A percentile compares a stretch with the other conserved stretches of the same genome.
Conservation (phyloP, 35 echinoderm and acorn worm species). For the Nesometra sesokonis region DNA sequence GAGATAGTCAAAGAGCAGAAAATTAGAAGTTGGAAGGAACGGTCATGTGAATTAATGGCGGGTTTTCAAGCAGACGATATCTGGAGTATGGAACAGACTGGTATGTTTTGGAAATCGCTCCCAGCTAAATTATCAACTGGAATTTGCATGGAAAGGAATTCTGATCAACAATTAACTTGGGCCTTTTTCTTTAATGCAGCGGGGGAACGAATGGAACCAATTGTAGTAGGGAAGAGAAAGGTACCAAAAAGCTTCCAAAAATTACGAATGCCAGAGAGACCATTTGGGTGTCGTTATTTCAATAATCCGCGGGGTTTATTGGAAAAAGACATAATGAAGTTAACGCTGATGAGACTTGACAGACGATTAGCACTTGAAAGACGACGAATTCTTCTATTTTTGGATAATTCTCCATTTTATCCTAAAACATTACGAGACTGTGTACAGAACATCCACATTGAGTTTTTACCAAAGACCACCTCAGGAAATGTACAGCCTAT, state of each 20-base stretch:
- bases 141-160: background rate
- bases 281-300: background rate
- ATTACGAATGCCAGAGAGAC: background rate
- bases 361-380: background rate
- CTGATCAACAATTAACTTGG: background rate
- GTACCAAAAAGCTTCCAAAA: background rate
- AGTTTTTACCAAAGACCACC: background rate
- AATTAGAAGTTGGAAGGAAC: background rate
- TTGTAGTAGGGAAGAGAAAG: background rate
- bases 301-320: background rate
- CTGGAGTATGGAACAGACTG: background rate
- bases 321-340: background rate
- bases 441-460: background rate
- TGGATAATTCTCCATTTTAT: background rate
- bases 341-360: background rate
- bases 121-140: background rate
- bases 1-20: background rate
- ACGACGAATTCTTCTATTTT: background rate
- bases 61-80: background rate
- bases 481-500: background rate
- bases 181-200: background rate
- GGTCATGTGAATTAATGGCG: background rate
- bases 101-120: background rate
- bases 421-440: background rate
- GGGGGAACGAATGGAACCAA: background rate